Evolutionary conservation across 2,888 invertebrate species (phyloP), one percentile per base, ranked within the genome.

Genomic region (Hylaea fasciaria): DNA sequence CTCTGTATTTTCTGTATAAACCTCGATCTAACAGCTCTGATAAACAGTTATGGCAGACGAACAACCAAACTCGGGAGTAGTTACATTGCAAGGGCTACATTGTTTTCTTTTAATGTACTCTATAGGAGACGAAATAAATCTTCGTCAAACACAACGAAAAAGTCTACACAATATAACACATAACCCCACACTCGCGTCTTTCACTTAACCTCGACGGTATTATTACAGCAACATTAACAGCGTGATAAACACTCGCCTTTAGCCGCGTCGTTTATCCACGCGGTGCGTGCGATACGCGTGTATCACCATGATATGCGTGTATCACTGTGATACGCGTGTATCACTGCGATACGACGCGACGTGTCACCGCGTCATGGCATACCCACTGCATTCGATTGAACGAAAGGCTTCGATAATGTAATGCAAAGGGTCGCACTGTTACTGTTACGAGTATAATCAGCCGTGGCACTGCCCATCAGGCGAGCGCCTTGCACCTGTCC

Each of bases 181-280:
- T n/a, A n/a, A n/a, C n/a, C 50, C 56, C 32, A 14, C 52, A n/a
- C 46, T 41, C 51, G 47, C 55, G 55, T 61, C 51, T 61, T 61
- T 61, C 56, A 61, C 56, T 61, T 56, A 61, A 61, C 61, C 61
- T 56, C 56, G 13, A 46, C 45, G 61, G 43, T 57, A 57, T 65
- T 65, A 59, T 62, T 62, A 62, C 46, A 39, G 56, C 55, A 57
- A 59, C 56, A 58, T 62, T 59, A 59, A 59, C 50, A 49, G 40
- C 35, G 59, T 59, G 62, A 62, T 65, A 65, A 65, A 57, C 59
- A 58, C 58, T 56, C 53, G 50, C 53, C 56, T 62, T 55, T 56
- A 53, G 39, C 59, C 45, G 50, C 29, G 46, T 54, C 48, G 52
- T 53, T 52, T 49, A 65, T 60, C 50, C 59, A 16, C 44, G 41